These are phyloP conservation scores for Noturus placidus DNA, from an alignment of 2,113 vertebrate genomes.

Conservation along the genomic window DNA sequence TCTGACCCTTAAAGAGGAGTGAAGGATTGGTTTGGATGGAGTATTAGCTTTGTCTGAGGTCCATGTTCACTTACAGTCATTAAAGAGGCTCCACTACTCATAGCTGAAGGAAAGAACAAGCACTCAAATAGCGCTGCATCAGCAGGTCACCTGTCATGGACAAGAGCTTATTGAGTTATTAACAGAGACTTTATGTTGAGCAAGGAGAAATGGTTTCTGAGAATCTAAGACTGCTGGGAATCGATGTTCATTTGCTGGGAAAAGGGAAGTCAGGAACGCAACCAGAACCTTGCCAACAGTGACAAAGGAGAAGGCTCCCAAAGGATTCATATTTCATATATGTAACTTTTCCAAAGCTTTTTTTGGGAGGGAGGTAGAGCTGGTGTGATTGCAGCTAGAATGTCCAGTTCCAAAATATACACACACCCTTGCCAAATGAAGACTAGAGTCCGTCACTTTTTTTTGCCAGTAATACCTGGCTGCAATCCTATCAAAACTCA, in stretches of 20 bases:
- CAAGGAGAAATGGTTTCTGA: slow-evolving; percentile 33
- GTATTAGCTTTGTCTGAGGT: slow-evolving; percentile 19
- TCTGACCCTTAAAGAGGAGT: slow-evolving; percentile 33
- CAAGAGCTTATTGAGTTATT: slow-evolving; percentile 27
- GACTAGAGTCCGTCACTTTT: background rate
- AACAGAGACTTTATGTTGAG: slow-evolving; percentile 28
- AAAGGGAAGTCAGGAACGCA: slow-evolving; percentile 61
- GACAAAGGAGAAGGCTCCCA: slow-evolving; percentile 67
- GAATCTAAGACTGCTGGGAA: slow-evolving; percentile 30
- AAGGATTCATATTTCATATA: slow-evolving; percentile 60
- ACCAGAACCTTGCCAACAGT: slow-evolving; percentile 66
- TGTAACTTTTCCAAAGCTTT: slow-evolving; percentile 62
- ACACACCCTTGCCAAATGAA: slow-evolving; percentile 60
- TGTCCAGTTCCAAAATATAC: slow-evolving; percentile 65
- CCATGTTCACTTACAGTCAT: slow-evolving; percentile 18
- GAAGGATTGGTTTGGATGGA: slow-evolving; percentile 16
- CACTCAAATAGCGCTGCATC: background rate
- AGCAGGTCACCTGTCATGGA: slow-evolving; percentile 32
- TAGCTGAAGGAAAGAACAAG: slow-evolving; percentile 1
- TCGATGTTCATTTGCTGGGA: slow-evolving; percentile 60
- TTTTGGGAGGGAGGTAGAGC: slow-evolving; percentile 39
- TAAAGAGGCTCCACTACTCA: background rate
- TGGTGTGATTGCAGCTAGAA: slow-evolving; percentile 48
- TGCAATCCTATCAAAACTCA: slow-evolving; percentile 23
- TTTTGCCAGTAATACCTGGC: slow-evolving; percentile 22